phyloP scores from a whole-genome alignment of 2,113 vertebrate species.

The Actenoides hombroni region DNA sequence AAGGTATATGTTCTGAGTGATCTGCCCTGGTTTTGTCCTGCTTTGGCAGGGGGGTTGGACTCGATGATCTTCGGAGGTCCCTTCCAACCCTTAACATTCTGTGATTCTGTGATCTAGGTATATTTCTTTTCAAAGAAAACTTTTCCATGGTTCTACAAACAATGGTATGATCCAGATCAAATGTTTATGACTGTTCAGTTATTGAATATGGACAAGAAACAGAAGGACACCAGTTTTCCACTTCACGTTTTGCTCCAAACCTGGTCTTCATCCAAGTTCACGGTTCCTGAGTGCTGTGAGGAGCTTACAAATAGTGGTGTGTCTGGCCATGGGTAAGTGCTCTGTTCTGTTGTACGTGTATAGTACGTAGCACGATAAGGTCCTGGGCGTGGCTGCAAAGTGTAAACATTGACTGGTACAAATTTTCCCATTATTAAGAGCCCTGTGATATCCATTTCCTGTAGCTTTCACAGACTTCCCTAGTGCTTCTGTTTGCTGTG shows the following conservation, averaged over 20 bases:
- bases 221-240: neutral
- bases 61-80: too few species aligned
- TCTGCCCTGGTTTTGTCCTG: too few species aligned
- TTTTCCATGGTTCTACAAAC: neutral
- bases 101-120: neutral
- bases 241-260: neutral
- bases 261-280: neutral
- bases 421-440: neutral
- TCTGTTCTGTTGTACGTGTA: neutral
- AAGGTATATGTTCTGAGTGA: neutral
- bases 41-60: too few species aligned
- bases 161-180: neutral
- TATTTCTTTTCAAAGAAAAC: neutral
- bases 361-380: neutral
- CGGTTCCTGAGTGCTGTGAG: accelerated
- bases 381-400: neutral
- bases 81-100: too few species aligned
- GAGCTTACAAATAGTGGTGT: accelerated
- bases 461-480: neutral
- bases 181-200: neutral
- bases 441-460: neutral
- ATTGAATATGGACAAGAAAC: neutral
- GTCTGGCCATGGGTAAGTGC: neutral
- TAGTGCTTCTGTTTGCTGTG: neutral
- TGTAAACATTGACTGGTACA: neutral